Evolutionary conservation across 2,888 invertebrate species (phyloP).

Genomic region (Folsomia candida): DNA sequence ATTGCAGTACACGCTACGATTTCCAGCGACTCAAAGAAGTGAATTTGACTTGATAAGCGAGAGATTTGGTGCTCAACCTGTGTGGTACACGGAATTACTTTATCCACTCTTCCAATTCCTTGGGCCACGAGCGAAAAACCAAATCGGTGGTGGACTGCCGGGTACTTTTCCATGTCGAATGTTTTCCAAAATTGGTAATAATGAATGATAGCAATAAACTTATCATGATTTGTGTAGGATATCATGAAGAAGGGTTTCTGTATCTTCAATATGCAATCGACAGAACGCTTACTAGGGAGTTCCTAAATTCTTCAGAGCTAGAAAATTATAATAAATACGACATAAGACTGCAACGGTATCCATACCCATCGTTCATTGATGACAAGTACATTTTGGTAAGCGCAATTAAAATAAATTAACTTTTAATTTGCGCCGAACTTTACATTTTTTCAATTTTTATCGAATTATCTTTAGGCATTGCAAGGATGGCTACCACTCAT

Average conservation of each 20-base stretch:
- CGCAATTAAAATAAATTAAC: too few species aligned
- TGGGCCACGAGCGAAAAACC: conserved; percentile 64
- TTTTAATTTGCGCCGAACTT: too few species aligned
- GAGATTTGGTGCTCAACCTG: conserved; percentile 42
- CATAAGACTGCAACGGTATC: conserved; percentile 61
- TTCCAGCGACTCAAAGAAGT: conserved; percentile 48
- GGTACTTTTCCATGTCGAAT: conserved; percentile 53
- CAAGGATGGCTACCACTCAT: conserved; percentile 53
- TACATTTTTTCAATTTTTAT: conserved; percentile 26
- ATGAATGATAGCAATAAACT: neutral
- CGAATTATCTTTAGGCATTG: conserved; percentile 65
- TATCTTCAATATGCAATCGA: conserved; percentile 64
- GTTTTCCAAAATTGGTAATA: neutral
- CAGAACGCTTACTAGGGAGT: conserved; percentile 53
- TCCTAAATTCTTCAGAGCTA: conserved; percentile 19
- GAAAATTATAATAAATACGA: conserved; percentile 32
- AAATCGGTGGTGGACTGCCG: conserved; percentile 61
- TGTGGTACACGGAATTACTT: conserved; percentile 68
- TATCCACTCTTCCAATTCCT: conserved; percentile 66
- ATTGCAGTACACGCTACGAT: conserved; percentile 43
- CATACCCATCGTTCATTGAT: conserved; percentile 68
- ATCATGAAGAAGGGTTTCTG: conserved; percentile 66
- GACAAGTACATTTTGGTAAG: too few species aligned
- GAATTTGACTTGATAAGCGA: conserved; percentile 46
- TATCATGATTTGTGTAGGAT: conserved; percentile 50